Base-by-base conservation (phyloP, 2,113 vertebrate genomes). In the Felis chaus region DNA sequence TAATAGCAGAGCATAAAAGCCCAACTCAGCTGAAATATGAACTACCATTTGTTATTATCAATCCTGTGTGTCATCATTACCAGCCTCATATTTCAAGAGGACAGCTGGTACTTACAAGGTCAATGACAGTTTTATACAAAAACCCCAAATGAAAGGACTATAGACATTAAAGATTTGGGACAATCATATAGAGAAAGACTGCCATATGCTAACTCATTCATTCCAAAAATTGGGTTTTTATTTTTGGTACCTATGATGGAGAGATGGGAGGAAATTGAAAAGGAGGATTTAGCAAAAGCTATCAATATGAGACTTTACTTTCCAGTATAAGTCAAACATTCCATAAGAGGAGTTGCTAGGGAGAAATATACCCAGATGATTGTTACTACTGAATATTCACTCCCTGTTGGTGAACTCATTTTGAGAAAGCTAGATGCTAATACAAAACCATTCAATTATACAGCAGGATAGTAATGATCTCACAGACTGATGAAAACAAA, bases 71-170 rank as follows among this genome's bases (percentile, higher is more conserved):
- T 96, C 97, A 97, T 97, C 97, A 98, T 97, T 96, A 98, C 95
- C 95, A 98, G 88, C 86, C 98, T 98, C 98, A 97, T 98, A 98
- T 98, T 98, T 98, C 98, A 99, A 98, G 98, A 98, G 98, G 98
- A 98, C 98, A 98, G 98, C 98, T 98, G 98, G 98, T 97, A 97
- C 97, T 98, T 98, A 97, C 98, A 98, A 99, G 98, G 98, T 98
- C 98, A 98, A 98, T 98, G 98, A 98, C 97, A 98, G 94, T 98
- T 99, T 98, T 97, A 98, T 98, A 98, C 96, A 98, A 98, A 98
- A 98, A 98, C 65, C 91, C 96, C 97, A 98, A 98, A 98, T 98
- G 97, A 98, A 98, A 98, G 97, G 91, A 96, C 79, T 97, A 92
- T 95, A 97, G 98, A 97, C 97, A 98, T 98, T 96, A 96, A 98